phyloP scores from a whole-genome alignment of 2,888 invertebrate species.

The Agonopterix subpropinquella region DNA sequence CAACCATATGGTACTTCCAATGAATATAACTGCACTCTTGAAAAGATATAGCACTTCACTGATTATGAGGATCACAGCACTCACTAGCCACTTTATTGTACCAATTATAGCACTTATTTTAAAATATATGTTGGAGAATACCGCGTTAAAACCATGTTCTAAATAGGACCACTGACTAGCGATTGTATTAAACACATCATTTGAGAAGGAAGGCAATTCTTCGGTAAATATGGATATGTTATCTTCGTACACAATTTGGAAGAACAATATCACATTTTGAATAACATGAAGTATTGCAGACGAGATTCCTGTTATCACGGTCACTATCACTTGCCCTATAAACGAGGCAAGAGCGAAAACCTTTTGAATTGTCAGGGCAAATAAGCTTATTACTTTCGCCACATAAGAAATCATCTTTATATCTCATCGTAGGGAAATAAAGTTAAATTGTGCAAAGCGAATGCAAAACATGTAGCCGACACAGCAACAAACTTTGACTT shows the following conservation, averaged over 20 bases:
- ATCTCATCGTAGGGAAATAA: conserved; percentile 18
- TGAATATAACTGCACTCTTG: conserved; percentile 42
- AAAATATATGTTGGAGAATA: conserved; percentile 23
- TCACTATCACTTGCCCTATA: conserved; percentile 52
- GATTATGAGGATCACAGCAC: conserved; percentile 28
- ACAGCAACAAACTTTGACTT: no score
- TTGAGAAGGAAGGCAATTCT: conserved; percentile 45
- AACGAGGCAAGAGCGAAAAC: conserved; percentile 44
- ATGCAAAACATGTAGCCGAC: no score
- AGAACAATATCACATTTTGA: conserved; percentile 25
- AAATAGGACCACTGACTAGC: conserved; percentile 22
- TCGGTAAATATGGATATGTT: conserved; percentile 53
- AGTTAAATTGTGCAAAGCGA: no score
- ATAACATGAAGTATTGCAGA: conserved; percentile 27
- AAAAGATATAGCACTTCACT: conserved; percentile 40
- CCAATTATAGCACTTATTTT: conserved; percentile 24
- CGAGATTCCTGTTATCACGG: conserved; percentile 31
- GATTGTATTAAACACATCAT: conserved; percentile 23
- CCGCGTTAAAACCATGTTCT: conserved; percentile 24
- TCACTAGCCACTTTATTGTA: conserved; percentile 28
- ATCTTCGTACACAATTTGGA: conserved; percentile 64
- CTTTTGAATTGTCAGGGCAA: conserved; percentile 42
- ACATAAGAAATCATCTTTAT: conserved; percentile 54
- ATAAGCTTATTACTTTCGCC: conserved; percentile 44
- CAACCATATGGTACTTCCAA: conserved; percentile 58